phyloP scores from a whole-genome alignment of 2,113 vertebrate genomes.

The Neofelis nebulosa region DNA sequence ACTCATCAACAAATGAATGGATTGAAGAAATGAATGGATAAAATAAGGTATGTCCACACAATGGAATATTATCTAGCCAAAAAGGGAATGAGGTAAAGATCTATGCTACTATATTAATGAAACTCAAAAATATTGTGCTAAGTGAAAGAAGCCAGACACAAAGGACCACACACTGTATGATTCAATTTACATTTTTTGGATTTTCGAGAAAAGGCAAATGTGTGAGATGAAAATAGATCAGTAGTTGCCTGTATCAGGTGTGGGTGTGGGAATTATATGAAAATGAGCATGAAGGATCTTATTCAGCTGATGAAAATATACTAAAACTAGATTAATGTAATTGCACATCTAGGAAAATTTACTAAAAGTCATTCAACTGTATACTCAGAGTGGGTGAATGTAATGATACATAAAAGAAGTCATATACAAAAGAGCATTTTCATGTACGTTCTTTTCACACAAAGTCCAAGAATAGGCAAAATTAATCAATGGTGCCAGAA shows the following conservation, averaged over 20 bases:
- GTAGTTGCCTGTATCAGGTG: background rate
- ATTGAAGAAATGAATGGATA: background rate
- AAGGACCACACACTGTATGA: background rate
- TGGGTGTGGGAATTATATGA: background rate
- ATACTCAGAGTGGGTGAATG: background rate
- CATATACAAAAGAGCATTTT: background rate
- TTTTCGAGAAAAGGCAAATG: background rate
- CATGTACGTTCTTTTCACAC: background rate
- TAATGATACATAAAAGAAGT: background rate
- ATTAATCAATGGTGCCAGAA: background rate
- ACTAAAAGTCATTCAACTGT: background rate
- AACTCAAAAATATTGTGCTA: background rate
- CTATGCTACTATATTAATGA: background rate
- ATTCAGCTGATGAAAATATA: background rate
- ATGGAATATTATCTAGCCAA: background rate
- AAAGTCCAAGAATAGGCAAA: background rate
- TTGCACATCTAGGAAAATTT: background rate
- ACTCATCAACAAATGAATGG: background rate
- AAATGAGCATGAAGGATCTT: background rate
- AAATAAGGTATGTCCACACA: background rate
- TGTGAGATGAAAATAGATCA: background rate
- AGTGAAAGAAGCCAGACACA: background rate
- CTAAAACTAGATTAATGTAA: background rate
- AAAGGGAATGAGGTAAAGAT: background rate
- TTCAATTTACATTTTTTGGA: background rate